Conservation (phyloP, 2,888 invertebrate species). For the Monochamus alternatus region DNA sequence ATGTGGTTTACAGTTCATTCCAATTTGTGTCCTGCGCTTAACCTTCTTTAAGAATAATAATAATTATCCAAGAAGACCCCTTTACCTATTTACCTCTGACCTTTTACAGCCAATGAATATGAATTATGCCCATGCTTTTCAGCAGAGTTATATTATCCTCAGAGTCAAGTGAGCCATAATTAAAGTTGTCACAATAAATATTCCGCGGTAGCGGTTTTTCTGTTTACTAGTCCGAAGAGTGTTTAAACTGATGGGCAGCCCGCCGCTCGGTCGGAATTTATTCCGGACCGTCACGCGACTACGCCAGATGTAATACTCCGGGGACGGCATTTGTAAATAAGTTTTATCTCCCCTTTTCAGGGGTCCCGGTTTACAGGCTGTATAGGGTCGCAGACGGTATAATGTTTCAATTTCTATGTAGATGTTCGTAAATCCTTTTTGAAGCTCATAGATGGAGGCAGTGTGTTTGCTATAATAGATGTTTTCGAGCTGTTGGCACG, state of each 20-base stretch:
- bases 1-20: too few relatives aligned
- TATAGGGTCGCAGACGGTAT: background rate
- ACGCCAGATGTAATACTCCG: conserved; percentile 46
- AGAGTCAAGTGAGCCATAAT: conserved; percentile 26
- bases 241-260: conserved; percentile 54
- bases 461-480: too few relatives aligned
- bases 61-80: background rate
- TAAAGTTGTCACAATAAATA: conserved; percentile 34
- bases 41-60: background rate
- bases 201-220: conserved; percentile 44
- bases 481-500: too few relatives aligned
- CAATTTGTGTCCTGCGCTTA: too few relatives aligned
- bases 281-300: conserved; percentile 51
- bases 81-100: conserved; percentile 8
- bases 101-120: conserved; percentile 21
- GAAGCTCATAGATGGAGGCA: too few relatives aligned
- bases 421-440: background rate
- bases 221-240: conserved; percentile 50
- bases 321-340: conserved; percentile 41
- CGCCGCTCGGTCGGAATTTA: conserved; percentile 51
- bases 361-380: background rate
- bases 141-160: conserved; percentile 2
- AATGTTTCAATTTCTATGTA: conserved; percentile 3
- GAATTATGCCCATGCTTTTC: conserved; percentile 19
- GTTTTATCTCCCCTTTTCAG: background rate